Evolutionary conservation across 2,888 invertebrate species (phyloP), one percentile per base, ranked within the genome.

Genomic region (Cataglyphis rosenhaueri): DNA sequence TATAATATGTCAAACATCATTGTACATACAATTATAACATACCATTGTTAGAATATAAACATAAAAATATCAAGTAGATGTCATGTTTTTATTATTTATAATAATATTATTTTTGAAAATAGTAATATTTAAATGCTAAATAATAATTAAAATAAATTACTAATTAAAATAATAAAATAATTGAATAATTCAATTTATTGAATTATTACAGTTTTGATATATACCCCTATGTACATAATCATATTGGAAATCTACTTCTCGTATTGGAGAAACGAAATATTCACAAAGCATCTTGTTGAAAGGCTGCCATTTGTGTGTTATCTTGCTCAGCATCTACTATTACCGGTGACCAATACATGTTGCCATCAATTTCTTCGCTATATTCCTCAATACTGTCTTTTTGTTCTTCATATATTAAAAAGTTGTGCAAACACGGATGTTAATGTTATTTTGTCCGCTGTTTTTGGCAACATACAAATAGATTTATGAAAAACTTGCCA

Each of bases 221-320:
- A 9, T 38, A 15, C 44, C 44, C 15, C 25, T 65, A 25, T 15
- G 12, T 65, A 65, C 41, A 15, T 44, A 65, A 10, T 44, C 65
- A 25, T 65, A 65, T 15, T 65, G 25, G 3, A 65, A 65, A 8
- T 41, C 8, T 44, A 44, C 21, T 21, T 65, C 8, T 44, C 65
- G 25, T n/a, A 15, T 25, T 10, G 41, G 41, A 65, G 25, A 65
- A 65, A 15, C 15, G 1, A 44, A 65, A 41, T 65, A 65, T 15
- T 65, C 41, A 44, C 21, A 65, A 65, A 41, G 15, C 21, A 65
- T 65, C 41, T 44, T 15, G 41, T 41, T 65, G 44, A 65, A 15
- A 15, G 4, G 44, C 3, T 25, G 65, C 25, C 5, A n/a, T 38
- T 65, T 52, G 52, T n/a, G n/a, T 52, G 8, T 52, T n/a, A 52